Conservation (phyloP, 2,113 vertebrate species). For the Hiodon alosoides region DNA sequence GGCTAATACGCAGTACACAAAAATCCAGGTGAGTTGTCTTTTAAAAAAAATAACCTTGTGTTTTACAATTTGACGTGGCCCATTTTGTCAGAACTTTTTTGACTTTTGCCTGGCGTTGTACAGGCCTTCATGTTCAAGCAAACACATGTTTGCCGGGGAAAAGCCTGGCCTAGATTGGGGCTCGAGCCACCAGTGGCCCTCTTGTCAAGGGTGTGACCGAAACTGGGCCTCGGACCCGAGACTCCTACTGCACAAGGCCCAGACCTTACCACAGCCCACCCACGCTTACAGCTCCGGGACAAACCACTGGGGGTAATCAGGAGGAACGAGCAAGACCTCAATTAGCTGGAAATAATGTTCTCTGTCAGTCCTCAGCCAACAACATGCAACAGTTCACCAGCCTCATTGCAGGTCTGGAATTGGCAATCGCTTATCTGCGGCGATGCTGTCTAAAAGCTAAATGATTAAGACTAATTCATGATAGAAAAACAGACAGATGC, state of each 20-base stretch:
- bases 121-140: too few relatives aligned
- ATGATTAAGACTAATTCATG: slow-evolving; percentile 21
- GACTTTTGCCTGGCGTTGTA: too few relatives aligned
- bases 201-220: too few relatives aligned
- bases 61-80: too few relatives aligned
- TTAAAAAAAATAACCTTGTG: neutral
- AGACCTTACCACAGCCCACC: too few relatives aligned
- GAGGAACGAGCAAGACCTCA: slow-evolving; percentile 13
- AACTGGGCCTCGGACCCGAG: too few relatives aligned
- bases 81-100: too few relatives aligned
- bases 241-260: too few relatives aligned
- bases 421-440: slow-evolving; percentile 8
- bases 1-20: neutral
- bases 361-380: slow-evolving; percentile 17
- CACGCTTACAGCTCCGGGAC: slow-evolving; percentile 1
- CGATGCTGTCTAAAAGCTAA: slow-evolving; percentile 13
- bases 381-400: slow-evolving; percentile 17
- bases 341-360: slow-evolving; percentile 15
- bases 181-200: too few relatives aligned
- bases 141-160: too few relatives aligned
- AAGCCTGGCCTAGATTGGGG: too few relatives aligned
- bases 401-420: neutral
- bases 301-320: slow-evolving; percentile 12
- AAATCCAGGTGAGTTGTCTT: neutral
- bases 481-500: slow-evolving; percentile 15